A percentile compares a stretch with the other conserved stretches of the same genome.
Conservation (phyloP, 2,113 vertebrate genomes). For the Elanus axillaris region DNA sequence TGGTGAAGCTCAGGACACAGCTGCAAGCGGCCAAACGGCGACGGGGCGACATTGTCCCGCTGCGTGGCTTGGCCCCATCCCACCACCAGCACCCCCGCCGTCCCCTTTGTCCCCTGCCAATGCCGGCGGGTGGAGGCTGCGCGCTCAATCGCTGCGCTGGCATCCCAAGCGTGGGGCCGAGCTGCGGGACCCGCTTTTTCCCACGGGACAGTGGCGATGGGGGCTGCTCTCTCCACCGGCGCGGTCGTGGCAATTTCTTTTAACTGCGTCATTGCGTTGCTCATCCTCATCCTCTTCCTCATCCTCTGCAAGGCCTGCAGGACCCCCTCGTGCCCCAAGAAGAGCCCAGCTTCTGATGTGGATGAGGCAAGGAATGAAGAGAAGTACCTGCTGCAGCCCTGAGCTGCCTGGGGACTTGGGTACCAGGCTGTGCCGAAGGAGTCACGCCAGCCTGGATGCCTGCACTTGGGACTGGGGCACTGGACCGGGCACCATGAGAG, state of each 20-base stretch:
- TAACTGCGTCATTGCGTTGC: slow-evolving; percentile 74
- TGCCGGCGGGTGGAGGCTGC: neutral
- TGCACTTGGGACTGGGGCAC: neutral
- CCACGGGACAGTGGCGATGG: slow-evolving; percentile 57
- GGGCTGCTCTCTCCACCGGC: slow-evolving; percentile 74
- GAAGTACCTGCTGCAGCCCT: slow-evolving; percentile 78
- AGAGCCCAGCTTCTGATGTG: slow-evolving; percentile 50
- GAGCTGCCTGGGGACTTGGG: neutral
- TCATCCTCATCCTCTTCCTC: slow-evolving; percentile 76
- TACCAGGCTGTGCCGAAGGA: fast-evolving
- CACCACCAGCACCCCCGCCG: fast-evolving
- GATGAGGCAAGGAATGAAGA: slow-evolving; percentile 75
- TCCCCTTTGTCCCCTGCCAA: neutral
- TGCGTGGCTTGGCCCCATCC: neutral
- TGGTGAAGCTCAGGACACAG: neutral
- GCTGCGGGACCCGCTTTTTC: neutral
- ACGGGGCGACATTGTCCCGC: neutral
- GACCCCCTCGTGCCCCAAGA: slow-evolving; percentile 75
- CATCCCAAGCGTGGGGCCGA: neutral
- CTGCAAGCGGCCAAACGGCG: fast-evolving
- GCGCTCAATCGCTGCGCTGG: fast-evolving
- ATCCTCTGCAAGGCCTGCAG: slow-evolving; percentile 81
- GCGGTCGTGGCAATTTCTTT: slow-evolving; percentile 77
- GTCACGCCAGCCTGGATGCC: neutral
- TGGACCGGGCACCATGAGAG: neutral